A percentile compares a stretch with the other conserved stretches of the same genome.
Conservation (phyloP, 2,888 invertebrate species). For the Callyntrura guangdongensis region DNA sequence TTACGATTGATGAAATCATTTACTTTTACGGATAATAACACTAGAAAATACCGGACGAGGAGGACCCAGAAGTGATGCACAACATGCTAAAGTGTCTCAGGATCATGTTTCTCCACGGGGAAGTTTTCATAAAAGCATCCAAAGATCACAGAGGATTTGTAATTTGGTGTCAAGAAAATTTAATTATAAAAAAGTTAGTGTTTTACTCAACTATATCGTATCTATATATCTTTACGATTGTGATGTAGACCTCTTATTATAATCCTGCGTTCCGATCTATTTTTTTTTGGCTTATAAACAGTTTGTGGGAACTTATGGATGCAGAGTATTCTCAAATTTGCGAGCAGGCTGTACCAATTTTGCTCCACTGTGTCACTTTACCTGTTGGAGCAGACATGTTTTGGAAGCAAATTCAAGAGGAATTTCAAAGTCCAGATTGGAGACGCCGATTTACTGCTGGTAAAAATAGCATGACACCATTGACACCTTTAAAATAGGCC, state of each 20-base stretch:
- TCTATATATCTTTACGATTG: no score
- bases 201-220: no score
- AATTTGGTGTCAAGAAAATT: slow-evolving; percentile 98
- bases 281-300: slow-evolving; percentile 86
- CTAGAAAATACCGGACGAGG: slow-evolving; percentile 88
- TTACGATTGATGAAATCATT: no score
- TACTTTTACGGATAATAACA: no score
- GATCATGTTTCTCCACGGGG: slow-evolving; percentile 96
- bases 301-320: slow-evolving; percentile 96
- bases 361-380: slow-evolving; percentile 97
- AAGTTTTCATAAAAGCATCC: slow-evolving; percentile 94
- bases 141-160: slow-evolving; percentile 96
- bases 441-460: slow-evolving; percentile 95
- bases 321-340: slow-evolving; percentile 92
- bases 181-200: slow-evolving; percentile 95
- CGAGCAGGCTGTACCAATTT: slow-evolving; percentile 95
- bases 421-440: slow-evolving; percentile 97
- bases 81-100: slow-evolving; percentile 97
- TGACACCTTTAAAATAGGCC: neutral
- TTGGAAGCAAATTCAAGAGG: slow-evolving; percentile 97
- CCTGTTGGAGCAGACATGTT: slow-evolving; percentile 98
- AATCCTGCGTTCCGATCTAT: slow-evolving; percentile 12
- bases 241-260: neutral
- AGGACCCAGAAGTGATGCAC: slow-evolving; percentile 96
- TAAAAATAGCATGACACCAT: no score